phyloP scores from a whole-genome alignment of 2,888 invertebrate genomes.

The Homarus gammarus region DNA sequence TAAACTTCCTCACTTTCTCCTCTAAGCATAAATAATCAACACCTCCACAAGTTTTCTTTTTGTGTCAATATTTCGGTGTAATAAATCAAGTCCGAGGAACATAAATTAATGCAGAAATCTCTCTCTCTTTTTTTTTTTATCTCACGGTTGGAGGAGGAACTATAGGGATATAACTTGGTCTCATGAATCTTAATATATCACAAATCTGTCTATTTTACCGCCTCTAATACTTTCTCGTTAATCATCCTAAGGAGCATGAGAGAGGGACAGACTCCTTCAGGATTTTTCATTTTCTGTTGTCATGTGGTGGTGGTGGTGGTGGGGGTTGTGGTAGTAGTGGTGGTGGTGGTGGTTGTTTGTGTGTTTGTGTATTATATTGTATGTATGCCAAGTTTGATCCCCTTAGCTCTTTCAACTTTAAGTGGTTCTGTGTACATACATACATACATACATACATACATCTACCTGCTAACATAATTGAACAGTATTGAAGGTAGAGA shows the following conservation, averaged over 20 bases:
- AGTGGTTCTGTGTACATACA: background rate
- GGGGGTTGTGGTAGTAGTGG: no score
- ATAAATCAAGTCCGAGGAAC: background rate
- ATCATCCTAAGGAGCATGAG: background rate
- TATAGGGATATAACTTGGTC: background rate
- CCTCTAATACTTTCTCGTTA: background rate
- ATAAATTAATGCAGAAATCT: background rate
- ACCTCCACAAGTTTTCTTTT: background rate
- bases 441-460: background rate
- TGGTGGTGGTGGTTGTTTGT: no score
- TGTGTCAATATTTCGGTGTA: background rate
- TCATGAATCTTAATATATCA: slow-evolving; percentile 6
- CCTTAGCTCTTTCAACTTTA: no score
- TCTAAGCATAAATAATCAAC: background rate
- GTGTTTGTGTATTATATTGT: no score
- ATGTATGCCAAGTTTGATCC: no score
- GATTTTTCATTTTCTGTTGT: no score
- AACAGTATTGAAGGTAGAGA: no score
- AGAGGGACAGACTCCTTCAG: background rate
- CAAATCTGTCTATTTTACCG: slow-evolving; percentile 18
- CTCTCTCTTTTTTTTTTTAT: background rate
- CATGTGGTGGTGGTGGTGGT: no score
- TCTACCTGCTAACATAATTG: background rate
- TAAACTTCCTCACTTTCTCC: no score
- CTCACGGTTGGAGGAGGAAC: background rate